Evolutionary conservation across 2,113 vertebrate genomes (phyloP).

Genomic region (Ellobius talpinus): DNA sequence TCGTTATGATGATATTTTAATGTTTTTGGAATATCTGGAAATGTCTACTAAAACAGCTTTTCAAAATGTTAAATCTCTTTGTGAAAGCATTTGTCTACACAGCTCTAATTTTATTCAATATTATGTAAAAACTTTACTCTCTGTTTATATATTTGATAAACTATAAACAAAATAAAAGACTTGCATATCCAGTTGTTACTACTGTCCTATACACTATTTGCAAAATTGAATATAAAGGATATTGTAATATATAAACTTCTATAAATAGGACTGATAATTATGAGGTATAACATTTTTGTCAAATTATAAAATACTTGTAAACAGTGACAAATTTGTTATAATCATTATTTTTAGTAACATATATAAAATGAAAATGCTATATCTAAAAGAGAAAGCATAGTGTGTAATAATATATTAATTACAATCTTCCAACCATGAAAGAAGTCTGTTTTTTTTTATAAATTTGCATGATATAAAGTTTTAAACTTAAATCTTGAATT

Average conservation of each 20-base stretch:
- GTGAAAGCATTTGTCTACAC: not conserved
- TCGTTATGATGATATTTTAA: slow-evolving; percentile 41
- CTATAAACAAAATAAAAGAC: slow-evolving; percentile 32
- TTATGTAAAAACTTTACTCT: not conserved
- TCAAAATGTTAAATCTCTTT: slow-evolving; percentile 29
- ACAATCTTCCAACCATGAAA: not conserved
- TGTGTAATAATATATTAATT: not conserved
- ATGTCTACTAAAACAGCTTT: slow-evolving; percentile 42
- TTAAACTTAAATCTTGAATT: not conserved
- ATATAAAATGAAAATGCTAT: not conserved
- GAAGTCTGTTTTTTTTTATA: not conserved
- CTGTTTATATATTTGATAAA: not conserved
- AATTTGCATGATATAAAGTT: not conserved
- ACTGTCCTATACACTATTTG: not conserved
- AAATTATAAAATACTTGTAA: not conserved
- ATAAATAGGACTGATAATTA: not conserved
- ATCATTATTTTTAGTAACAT: not conserved
- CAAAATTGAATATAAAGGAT: not conserved
- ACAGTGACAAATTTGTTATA: not conserved
- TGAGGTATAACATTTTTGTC: not conserved
- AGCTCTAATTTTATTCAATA: not conserved
- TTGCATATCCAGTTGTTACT: not conserved
- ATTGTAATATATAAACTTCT: not conserved
- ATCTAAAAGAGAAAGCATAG: not conserved
- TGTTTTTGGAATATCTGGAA: slow-evolving; percentile 26